Conservation (phyloP, 2,113 vertebrate genomes). For the Heterotilapia buettikoferi region DNA sequence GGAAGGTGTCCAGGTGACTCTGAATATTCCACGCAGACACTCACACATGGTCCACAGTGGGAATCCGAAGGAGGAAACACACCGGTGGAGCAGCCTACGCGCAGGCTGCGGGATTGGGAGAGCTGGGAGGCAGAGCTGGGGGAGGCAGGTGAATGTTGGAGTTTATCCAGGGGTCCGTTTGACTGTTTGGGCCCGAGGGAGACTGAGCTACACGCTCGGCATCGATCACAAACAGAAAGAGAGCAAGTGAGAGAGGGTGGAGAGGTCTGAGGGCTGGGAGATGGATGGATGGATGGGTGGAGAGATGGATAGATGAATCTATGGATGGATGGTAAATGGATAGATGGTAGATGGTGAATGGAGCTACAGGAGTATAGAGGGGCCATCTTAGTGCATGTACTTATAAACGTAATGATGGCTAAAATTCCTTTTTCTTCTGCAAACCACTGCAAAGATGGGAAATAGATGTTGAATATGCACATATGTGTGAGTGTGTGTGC, state of each 20-base stretch:
- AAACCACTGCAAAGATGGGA: not conserved
- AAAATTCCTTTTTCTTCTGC: not conserved
- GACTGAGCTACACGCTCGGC: not conserved
- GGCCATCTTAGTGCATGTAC: not conserved
- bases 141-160: slow-evolving; percentile 15
- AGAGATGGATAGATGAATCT: not conserved
- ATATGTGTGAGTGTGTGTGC: not conserved
- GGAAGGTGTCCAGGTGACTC: slow-evolving; percentile 73
- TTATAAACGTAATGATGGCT: slow-evolving; percentile 3
- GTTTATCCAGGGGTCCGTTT: not conserved
- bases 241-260: slow-evolving; percentile 22
- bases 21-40: slow-evolving; percentile 76
- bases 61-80: slow-evolving; percentile 11
- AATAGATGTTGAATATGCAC: not conserved
- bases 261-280: not conserved
- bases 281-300: not conserved
- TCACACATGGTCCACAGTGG: slow-evolving; percentile 72
- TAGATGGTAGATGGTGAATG: not conserved
- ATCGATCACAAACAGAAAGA: slow-evolving; percentile 10
- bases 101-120: not conserved
- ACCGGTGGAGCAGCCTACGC: slow-evolving; percentile 12
- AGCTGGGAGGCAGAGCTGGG: not conserved
- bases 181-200: slow-evolving; percentile 14
- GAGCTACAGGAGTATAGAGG: not conserved
- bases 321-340: not conserved